These are phyloP conservation scores for Cynoglossus semilaevis DNA, from an alignment of 2,113 vertebrate genomes.

Conservation along the genomic window DNA sequence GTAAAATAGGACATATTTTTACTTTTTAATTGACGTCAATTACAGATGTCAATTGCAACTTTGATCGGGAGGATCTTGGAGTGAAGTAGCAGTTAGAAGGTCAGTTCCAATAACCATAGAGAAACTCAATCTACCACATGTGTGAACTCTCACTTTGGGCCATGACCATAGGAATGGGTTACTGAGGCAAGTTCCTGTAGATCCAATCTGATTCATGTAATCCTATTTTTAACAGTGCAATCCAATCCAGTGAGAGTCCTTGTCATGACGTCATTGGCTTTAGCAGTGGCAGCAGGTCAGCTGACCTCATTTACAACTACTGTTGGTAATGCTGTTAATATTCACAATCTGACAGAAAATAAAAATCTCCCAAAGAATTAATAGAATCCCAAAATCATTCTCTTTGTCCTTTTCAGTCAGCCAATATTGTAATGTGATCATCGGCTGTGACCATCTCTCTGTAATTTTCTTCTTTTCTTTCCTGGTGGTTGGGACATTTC, in stretches of 20 bases:
- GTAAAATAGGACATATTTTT: constrained; percentile 4
- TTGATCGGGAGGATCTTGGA: background rate
- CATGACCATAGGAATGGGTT: background rate
- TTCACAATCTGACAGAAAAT: no score
- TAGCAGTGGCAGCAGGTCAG: no score
- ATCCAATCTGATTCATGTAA: background rate
- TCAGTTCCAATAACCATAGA: background rate
- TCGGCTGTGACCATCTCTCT: no score
- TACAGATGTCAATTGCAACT: background rate
- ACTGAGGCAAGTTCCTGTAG: no score
- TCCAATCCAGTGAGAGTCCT: background rate
- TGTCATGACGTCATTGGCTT: background rate
- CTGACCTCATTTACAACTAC: no score
- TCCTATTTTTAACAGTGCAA: background rate
- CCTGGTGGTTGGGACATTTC: no score
- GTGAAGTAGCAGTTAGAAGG: background rate
- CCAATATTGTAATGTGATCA: no score
- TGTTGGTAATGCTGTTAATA: no score
- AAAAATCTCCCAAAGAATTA: no score
- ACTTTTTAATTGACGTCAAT: background rate
- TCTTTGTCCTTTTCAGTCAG: no score
- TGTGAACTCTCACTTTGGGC: background rate
- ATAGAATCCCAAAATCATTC: no score
- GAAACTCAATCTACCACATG: background rate
- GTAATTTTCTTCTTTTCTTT: no score